Evolutionary conservation across 2,888 invertebrate genomes (phyloP).

Genomic region (Luperina nickerlii): DNA sequence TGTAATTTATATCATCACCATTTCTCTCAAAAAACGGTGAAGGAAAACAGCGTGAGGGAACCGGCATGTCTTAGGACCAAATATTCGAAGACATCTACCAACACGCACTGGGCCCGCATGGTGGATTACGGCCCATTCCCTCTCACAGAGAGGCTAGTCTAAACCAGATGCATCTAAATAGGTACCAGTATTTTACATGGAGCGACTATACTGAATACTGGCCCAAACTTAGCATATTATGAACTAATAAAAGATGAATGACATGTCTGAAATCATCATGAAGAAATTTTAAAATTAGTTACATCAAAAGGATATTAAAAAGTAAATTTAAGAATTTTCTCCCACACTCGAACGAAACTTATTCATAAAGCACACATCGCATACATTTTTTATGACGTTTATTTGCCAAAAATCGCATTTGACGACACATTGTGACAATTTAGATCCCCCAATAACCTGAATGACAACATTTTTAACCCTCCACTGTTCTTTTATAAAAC

Average conservation of each 20-base stretch:
- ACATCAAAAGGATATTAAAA: neutral
- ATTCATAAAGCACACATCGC: constrained; percentile 13
- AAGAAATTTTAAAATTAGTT: neutral
- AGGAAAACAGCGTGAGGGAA: too few species aligned
- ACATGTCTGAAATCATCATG: neutral
- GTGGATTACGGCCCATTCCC: too few species aligned
- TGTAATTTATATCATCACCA: too few species aligned
- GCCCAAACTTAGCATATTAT: too few species aligned
- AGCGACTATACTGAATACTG: too few species aligned
- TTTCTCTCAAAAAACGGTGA: too few species aligned
- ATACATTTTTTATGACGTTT: neutral
- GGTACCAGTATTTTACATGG: too few species aligned
- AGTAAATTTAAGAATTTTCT: neutral
- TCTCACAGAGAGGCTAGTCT: too few species aligned
- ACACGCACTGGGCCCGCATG: too few species aligned
- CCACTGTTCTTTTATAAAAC: constrained; percentile 29
- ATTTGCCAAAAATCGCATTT: constrained; percentile 11
- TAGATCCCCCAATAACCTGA: constrained; percentile 12
- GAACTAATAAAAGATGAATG: neutral
- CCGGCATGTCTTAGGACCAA: too few species aligned
- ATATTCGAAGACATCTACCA: too few species aligned
- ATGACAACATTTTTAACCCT: constrained; percentile 49
- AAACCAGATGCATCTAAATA: too few species aligned
- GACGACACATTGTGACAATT: constrained; percentile 22
- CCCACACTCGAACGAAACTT: neutral